These are phyloP conservation scores for Enteromius thamalakanensis DNA, from an alignment of 2,797 vertebrate genomes.

Conservation along the genomic window DNA sequence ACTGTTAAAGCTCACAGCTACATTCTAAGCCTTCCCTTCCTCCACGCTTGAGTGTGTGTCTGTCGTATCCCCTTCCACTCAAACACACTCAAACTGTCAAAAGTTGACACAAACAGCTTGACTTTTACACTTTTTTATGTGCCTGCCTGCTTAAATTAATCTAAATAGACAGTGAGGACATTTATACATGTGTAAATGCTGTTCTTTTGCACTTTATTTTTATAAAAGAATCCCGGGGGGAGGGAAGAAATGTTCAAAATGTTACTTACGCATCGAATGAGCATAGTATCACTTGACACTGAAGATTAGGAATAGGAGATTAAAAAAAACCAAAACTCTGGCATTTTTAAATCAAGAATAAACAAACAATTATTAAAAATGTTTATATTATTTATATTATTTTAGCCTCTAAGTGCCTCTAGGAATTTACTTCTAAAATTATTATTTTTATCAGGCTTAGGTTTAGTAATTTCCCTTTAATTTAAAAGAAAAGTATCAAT, in stretches of 20 bases:
- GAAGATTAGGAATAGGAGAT: not conserved
- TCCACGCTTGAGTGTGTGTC: not conserved
- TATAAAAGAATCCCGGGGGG: not conserved
- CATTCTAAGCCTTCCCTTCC: not conserved
- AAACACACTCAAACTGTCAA: not conserved
- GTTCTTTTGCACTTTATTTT: too few relatives aligned
- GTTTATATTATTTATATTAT: not conserved
- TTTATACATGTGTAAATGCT: not conserved
- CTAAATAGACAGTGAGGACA: not conserved
- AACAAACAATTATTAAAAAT: not conserved
- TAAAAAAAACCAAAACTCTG: not conserved
- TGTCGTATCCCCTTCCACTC: not conserved
- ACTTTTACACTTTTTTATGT: not conserved
- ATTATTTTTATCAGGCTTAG: too few relatives aligned
- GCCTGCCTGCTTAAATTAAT: not conserved
- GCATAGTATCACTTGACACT: not conserved
- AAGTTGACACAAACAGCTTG: not conserved
- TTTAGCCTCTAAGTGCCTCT: too few relatives aligned
- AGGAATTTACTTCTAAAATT: too few relatives aligned
- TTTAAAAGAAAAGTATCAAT: too few relatives aligned
- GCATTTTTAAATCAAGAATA: not conserved
- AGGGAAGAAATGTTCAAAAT: not conserved
- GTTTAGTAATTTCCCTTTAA: too few relatives aligned
- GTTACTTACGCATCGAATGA: not conserved
- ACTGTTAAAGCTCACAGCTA: constrained; percentile 29